Conservation (phyloP, 1,140 invertebrate genomes). For the Chrysopa pallens region DNA sequence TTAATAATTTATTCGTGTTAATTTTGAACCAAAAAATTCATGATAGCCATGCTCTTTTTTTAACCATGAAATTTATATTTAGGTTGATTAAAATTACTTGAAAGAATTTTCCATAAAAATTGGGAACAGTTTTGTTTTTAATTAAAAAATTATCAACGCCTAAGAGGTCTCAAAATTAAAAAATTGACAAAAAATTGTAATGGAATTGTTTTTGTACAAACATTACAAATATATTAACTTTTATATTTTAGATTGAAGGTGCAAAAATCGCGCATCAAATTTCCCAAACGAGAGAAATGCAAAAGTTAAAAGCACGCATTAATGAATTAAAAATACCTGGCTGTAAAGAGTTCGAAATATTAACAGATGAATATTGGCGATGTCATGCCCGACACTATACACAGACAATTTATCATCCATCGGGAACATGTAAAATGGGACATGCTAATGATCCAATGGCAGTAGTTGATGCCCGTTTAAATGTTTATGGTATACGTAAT, state of each 20-base stretch:
- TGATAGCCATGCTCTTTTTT: too few species aligned
- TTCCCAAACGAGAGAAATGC: constrained; percentile 39
- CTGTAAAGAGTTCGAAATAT: constrained; percentile 29
- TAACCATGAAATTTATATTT: too few species aligned
- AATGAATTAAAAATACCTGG: constrained; percentile 40
- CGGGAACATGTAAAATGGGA: constrained; percentile 35
- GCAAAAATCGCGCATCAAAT: constrained; percentile 45
- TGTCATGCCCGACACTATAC: constrained; percentile 50
- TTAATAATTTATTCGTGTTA: too few species aligned
- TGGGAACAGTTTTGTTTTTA: too few species aligned
- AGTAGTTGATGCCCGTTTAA: constrained; percentile 10
- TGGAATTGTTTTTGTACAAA: too few species aligned
- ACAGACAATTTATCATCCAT: constrained; percentile 47
- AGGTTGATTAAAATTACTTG: too few species aligned
- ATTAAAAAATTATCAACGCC: too few species aligned
- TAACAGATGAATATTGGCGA: constrained; percentile 48
- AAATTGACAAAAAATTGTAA: too few species aligned
- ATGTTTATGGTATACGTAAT: constrained; percentile 6
- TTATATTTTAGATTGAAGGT: constrained; percentile 44
- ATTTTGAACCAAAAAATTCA: too few species aligned
- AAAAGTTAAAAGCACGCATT: constrained; percentile 36
- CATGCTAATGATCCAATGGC: constrained; percentile 6
- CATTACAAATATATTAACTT: too few species aligned
- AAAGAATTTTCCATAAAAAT: too few species aligned
- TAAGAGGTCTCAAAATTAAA: too few species aligned